A percentile compares a stretch with the other conserved stretches of the same genome.
These are phyloP conservation scores for Phthorimaea operculella DNA, from an alignment of 1,140 invertebrate species.

Conservation along the genomic window DNA sequence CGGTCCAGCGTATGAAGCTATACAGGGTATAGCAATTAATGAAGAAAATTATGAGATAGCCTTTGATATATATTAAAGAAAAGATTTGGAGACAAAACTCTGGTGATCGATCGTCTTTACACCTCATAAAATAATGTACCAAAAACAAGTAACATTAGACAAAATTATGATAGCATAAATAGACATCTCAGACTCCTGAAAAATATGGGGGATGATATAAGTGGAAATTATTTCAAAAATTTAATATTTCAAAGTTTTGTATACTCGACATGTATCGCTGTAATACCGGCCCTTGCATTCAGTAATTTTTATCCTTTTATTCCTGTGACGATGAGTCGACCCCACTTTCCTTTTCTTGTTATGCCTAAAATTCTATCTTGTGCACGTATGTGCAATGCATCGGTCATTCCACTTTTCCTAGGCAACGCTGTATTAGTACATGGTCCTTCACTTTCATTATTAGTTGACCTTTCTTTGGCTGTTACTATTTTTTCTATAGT, in stretches of 20 bases:
- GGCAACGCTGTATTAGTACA: too few relatives aligned
- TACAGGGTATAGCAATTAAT: neutral
- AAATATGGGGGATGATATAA: neutral
- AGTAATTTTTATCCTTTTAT: too few relatives aligned
- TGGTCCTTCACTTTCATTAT: too few relatives aligned
- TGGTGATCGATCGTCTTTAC: neutral
- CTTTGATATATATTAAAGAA: neutral
- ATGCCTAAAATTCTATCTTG: too few relatives aligned
- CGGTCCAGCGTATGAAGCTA: neutral
- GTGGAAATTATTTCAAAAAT: neutral
- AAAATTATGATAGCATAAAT: neutral
- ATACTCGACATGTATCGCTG: too few relatives aligned
- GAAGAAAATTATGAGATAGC: neutral
- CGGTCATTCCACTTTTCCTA: too few relatives aligned
- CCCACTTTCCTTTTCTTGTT: too few relatives aligned
- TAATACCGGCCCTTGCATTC: too few relatives aligned
- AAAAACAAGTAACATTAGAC: neutral
- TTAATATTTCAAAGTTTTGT: constrained; percentile 5
- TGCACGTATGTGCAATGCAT: too few relatives aligned
- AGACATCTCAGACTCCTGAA: neutral
- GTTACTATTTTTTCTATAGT: too few relatives aligned
- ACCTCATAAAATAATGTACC: neutral
- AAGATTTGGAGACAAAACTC: neutral
- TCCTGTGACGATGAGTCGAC: too few relatives aligned
- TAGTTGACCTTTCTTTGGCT: too few relatives aligned